phyloP scores from a whole-genome alignment of 2,888 invertebrate species.

The Congeria kusceri region DNA sequence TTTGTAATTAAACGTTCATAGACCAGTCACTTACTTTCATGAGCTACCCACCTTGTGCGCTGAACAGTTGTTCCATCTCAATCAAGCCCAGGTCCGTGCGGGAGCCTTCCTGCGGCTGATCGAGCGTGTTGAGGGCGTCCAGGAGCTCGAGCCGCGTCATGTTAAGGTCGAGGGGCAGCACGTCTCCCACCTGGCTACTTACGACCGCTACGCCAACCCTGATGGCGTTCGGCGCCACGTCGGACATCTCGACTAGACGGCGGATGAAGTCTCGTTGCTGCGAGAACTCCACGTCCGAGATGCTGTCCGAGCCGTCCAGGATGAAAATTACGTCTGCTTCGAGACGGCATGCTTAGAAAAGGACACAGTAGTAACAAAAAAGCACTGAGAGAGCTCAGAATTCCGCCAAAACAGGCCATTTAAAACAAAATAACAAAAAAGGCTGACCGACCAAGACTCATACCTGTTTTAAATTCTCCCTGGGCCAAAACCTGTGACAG shows the following conservation, averaged over 20 bases:
- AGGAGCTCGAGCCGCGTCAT: conserved; percentile 26
- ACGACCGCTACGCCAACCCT: conserved; percentile 56
- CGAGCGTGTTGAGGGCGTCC: conserved; percentile 22
- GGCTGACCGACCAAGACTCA: no score
- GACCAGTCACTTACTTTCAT: no score
- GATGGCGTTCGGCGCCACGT: conserved; percentile 40
- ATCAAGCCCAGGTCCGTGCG: conserved; percentile 58
- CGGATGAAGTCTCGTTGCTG: conserved; percentile 53
- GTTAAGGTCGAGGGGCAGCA: conserved; percentile 26
- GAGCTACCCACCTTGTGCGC: conserved; percentile 38
- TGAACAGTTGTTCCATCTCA: conserved; percentile 61
- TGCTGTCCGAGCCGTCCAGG: conserved; percentile 64
- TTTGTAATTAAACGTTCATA: no score
- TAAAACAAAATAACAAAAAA: no score
- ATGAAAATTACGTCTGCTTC: conserved; percentile 63
- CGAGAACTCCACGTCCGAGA: conserved; percentile 56
- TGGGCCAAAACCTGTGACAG: no score
- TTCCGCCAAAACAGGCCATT: no score
- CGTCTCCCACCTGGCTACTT: conserved; percentile 54
- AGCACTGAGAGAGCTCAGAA: no score
- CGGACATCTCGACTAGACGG: conserved; percentile 38
- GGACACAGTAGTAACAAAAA: no score
- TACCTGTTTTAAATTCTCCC: no score
- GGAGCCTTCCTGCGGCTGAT: conserved; percentile 61
- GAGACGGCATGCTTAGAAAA: conserved; percentile 30